Base-by-base conservation (phyloP, 2,888 invertebrate species). In the Melinaea marsaeus region DNA sequence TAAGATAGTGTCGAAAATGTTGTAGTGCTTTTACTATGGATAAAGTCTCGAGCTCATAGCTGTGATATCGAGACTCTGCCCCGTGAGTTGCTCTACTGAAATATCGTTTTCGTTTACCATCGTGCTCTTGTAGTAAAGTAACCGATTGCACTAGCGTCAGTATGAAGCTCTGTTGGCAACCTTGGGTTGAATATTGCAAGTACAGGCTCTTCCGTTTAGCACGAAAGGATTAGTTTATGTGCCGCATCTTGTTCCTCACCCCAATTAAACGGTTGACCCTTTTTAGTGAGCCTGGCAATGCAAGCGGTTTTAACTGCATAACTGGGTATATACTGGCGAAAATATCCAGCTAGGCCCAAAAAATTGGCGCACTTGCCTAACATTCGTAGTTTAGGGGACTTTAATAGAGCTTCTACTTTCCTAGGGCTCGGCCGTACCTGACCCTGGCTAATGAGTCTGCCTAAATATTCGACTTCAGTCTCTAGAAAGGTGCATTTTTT, bases 1-100 rank as follows among this genome's bases (percentile, higher is more conserved):
- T 35, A 2, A 67, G 56, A 34, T 64, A 67, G 13, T 66, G 66
- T 6, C 69, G n/a, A 22, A 67, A 69, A 32, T 69, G 47, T 13
- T 64, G 70, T 0, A 75, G 34, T 0, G 73, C 71, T 7, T 62
- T 68, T 0, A 75, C 72, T 0, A 75, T 66, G 0, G 71, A 70
- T 22, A 70, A 55, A 0, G 69, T 70, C 37, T 70, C 69, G 0
- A 67, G 47, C 46, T 74, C 74, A 47, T 74, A 74, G 0, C 63
- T 67, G 55, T 70, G 72, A 54, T 72, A 73, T 0, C 57, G 9
- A 0, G 55, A 5, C 42, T 74, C 73, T 0, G 73, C 73, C 0
- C 71, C 72, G 7, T 67, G 64, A 0, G 66, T 68, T 0, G 42
- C 22, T 33, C 48, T 46, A 47, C 66, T 64, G 35, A 60, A 67